A percentile compares a stretch with the other conserved stretches of the same genome.
phyloP scores from a whole-genome alignment of 2,113 vertebrate genomes.

The Mystacornis crossleyi region DNA sequence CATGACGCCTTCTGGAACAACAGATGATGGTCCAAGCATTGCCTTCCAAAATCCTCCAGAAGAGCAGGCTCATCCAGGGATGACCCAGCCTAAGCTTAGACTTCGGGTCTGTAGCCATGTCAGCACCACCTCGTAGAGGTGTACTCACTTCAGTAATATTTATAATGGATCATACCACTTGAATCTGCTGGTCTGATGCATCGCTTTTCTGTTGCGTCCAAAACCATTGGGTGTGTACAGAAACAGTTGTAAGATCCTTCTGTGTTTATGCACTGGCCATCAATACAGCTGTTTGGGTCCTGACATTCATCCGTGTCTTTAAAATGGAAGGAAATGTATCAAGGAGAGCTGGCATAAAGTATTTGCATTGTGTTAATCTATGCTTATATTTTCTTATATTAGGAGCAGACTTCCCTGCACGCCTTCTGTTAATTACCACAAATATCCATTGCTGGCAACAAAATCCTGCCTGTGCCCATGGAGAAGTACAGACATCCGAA shows the following conservation, averaged over 20 bases:
- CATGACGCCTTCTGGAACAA: not conserved
- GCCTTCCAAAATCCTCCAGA: not conserved
- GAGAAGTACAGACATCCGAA: not conserved
- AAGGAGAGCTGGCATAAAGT: conserved; percentile 50
- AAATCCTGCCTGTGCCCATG: not conserved
- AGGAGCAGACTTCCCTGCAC: not conserved
- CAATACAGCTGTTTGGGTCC: conserved; percentile 86
- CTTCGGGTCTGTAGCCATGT: not conserved
- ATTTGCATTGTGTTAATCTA: not conserved
- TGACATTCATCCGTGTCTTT: conserved; percentile 93
- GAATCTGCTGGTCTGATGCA: conserved; percentile 79
- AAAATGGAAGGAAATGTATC: conserved; percentile 49
- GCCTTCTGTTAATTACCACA: not conserved
- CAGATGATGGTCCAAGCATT: not conserved
- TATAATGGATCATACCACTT: conserved; percentile 77
- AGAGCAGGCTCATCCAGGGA: not conserved
- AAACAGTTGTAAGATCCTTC: conserved; percentile 93
- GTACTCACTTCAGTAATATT: conserved; percentile 3
- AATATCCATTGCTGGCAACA: not conserved
- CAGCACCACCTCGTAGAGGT: not conserved
- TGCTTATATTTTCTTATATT: not conserved
- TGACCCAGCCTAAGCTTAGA: not conserved
- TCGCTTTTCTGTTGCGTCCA: conserved; percentile 78
- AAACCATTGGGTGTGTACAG: conserved; percentile 87
- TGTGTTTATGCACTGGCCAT: conserved; percentile 90